Conservation (phyloP, 2,888 invertebrate genomes). For the Cataglyphis cursor region DNA sequence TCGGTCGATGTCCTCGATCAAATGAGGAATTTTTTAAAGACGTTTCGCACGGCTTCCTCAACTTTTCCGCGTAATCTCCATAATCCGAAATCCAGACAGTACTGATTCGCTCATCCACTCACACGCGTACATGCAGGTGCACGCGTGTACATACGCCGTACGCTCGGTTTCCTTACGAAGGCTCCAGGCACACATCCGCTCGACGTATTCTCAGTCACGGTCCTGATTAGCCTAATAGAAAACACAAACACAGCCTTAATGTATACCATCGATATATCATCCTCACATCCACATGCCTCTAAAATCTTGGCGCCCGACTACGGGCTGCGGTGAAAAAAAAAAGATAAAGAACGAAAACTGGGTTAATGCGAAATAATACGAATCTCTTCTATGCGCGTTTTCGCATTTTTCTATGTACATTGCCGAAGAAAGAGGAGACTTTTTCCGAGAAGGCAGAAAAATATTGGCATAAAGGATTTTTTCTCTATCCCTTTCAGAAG, state of each 20-base stretch:
- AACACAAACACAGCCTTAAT: slow-evolving; percentile 81
- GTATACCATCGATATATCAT: slow-evolving; percentile 79
- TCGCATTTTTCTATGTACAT: background rate
- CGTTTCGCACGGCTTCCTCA: slow-evolving; percentile 17
- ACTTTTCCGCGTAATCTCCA: slow-evolving; percentile 50
- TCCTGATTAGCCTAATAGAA: slow-evolving; percentile 84
- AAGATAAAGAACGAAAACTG: slow-evolving; percentile 60
- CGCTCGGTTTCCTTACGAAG: slow-evolving; percentile 58
- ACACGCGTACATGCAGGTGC: slow-evolving; percentile 31
- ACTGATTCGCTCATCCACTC: slow-evolving; percentile 41
- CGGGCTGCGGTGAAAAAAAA: slow-evolving; percentile 1
- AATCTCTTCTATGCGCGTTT: slow-evolving; percentile 54
- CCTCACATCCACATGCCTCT: slow-evolving; percentile 63
- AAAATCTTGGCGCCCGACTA: slow-evolving; percentile 55
- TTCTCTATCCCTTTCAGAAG: background rate
- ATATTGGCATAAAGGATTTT: slow-evolving; percentile 29
- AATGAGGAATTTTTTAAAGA: slow-evolving; percentile 16
- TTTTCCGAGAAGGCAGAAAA: background rate
- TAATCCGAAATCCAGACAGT: slow-evolving; percentile 52
- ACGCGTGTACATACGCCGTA: slow-evolving; percentile 32
- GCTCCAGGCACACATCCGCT: slow-evolving; percentile 72
- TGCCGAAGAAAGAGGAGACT: slow-evolving; percentile 9
- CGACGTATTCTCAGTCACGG: slow-evolving; percentile 82
- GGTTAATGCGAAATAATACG: slow-evolving; percentile 76
- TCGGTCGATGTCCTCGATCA: background rate